These are phyloP conservation scores for Cryptosula pallasiana DNA, from an alignment of 2,888 invertebrate species.

Conservation along the genomic window DNA sequence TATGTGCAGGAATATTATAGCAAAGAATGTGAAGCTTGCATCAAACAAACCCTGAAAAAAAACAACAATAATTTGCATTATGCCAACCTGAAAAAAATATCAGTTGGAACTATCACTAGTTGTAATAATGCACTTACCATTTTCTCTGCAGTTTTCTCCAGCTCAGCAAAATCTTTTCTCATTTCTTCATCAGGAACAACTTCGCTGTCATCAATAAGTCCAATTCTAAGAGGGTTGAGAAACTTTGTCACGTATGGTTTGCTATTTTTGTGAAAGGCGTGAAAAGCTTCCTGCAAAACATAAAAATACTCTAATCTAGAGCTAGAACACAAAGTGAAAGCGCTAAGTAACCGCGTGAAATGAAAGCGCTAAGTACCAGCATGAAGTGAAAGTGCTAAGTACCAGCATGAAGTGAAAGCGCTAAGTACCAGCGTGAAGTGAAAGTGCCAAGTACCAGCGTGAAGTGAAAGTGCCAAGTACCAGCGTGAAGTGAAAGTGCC, in stretches of 20 bases:
- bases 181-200: slow-evolving; percentile 27
- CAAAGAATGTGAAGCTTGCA: slow-evolving; percentile 42
- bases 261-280: slow-evolving; percentile 44
- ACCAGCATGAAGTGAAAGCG: no score
- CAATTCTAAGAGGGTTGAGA: slow-evolving; percentile 43
- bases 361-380: no score
- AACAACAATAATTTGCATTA: no score
- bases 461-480: no score
- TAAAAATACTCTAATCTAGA: no score
- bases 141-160: slow-evolving; percentile 39
- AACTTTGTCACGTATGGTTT: slow-evolving; percentile 39
- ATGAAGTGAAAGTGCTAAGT: no score
- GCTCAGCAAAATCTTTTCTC: slow-evolving; percentile 39
- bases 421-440: no score
- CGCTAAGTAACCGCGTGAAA: no score
- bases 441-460: no score
- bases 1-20: slow-evolving; percentile 39
- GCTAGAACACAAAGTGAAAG: no score
- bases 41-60: slow-evolving; percentile 40
- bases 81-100: not conserved
- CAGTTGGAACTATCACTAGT: not conserved
- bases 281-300: slow-evolving; percentile 44
- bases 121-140: slow-evolving; percentile 37
- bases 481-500: no score
- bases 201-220: slow-evolving; percentile 27